Conservation (phyloP, 2,797 vertebrate species). For the Salmo trutta region DNA sequence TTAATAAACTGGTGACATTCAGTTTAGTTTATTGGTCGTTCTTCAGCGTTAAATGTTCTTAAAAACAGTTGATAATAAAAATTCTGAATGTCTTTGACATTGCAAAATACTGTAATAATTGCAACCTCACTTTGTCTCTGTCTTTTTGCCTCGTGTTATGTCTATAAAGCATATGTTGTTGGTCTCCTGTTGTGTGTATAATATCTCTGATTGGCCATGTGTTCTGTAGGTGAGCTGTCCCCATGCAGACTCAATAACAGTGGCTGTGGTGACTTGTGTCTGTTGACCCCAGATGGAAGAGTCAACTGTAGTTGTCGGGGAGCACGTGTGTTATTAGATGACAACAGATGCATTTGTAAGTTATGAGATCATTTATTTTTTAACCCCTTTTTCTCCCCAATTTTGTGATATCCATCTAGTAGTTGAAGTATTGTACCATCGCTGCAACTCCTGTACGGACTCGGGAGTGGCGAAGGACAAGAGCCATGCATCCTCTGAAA, state of each 20-base stretch:
- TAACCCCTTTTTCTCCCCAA: too few relatives aligned
- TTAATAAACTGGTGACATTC: not conserved
- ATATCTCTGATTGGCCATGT: conserved; percentile 12
- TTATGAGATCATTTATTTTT: conserved; percentile 52
- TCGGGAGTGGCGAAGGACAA: too few relatives aligned
- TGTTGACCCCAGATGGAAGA: conserved; percentile 87
- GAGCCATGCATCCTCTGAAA: too few relatives aligned
- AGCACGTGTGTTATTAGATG: conserved; percentile 88
- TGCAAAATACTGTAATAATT: not conserved
- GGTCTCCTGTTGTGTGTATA: not conserved
- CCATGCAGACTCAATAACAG: conserved; percentile 91
- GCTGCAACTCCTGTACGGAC: too few relatives aligned
- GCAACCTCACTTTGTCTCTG: not conserved
- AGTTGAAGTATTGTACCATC: too few relatives aligned
- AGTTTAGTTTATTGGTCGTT: conserved; percentile 3
- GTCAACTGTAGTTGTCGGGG: conserved; percentile 95
- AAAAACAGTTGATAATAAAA: not conserved
- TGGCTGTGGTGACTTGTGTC: conserved; percentile 95
- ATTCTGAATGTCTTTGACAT: not conserved
- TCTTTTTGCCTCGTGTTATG: not conserved
- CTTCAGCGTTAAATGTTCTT: not conserved
- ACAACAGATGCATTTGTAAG: conserved; percentile 99
- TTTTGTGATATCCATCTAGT: too few relatives aligned
- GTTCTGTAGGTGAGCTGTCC: conserved; percentile 88
- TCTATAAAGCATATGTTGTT: not conserved